Conservation (phyloP, 2,113 vertebrate species). For the Esox niger region DNA sequence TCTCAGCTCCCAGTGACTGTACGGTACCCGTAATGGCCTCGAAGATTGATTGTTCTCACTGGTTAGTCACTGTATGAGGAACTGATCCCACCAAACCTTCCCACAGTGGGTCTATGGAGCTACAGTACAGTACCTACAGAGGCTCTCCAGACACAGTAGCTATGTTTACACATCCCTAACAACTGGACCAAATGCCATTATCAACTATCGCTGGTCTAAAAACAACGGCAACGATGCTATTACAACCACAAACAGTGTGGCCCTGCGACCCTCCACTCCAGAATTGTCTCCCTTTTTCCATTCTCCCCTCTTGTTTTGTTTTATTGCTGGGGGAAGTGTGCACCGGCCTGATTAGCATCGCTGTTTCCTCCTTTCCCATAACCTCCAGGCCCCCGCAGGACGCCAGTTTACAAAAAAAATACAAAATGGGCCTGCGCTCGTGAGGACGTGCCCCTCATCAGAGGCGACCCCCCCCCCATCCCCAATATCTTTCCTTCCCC, state of each 20-base stretch:
- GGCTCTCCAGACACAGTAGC: neutral
- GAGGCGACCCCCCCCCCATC: slow-evolving; percentile 40
- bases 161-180: neutral
- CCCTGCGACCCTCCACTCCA: slow-evolving; percentile 44
- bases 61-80: slow-evolving; percentile 61
- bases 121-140: too few species aligned
- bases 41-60: slow-evolving; percentile 57
- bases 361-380: slow-evolving; percentile 99
- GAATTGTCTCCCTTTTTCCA: slow-evolving; percentile 56
- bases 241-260: slow-evolving; percentile 14
- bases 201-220: neutral
- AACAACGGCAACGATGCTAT: neutral
- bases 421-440: slow-evolving; percentile 92
- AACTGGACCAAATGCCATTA: neutral
- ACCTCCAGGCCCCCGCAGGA: slow-evolving; percentile 96
- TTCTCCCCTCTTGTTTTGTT: slow-evolving; percentile 71
- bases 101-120: slow-evolving; percentile 19
- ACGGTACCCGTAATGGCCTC: slow-evolving; percentile 36
- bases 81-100: slow-evolving; percentile 43
- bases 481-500: slow-evolving; percentile 30
- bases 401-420: slow-evolving; percentile 97
- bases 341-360: slow-evolving; percentile 92
- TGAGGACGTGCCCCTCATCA: slow-evolving; percentile 76
- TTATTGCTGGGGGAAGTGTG: slow-evolving; percentile 93
- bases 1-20: slow-evolving; percentile 38